Conservation (phyloP, 2,888 invertebrate genomes). For the Andricus quercusramuli region DNA sequence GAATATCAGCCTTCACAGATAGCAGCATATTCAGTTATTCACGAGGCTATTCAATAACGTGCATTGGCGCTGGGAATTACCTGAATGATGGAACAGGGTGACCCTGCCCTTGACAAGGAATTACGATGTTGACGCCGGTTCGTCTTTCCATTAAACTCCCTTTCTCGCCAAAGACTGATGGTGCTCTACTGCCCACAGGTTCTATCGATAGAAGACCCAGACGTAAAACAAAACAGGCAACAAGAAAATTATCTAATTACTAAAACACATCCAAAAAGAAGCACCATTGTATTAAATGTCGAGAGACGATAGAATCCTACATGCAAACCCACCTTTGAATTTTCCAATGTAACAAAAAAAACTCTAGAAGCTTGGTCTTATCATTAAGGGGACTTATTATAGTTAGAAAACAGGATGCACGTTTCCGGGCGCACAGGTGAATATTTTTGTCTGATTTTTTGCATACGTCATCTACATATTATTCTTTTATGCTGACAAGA, state of each 20-base stretch:
- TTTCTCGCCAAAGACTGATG: constrained; percentile 80
- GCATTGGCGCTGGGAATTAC: constrained; percentile 78
- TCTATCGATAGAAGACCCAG: constrained; percentile 72
- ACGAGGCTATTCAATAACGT: neutral
- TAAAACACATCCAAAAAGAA: neutral
- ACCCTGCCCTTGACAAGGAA: constrained; percentile 84
- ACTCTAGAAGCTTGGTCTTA: neutral
- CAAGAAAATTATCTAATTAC: constrained; percentile 50
- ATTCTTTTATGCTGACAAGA: too few species aligned
- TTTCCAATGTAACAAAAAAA: neutral
- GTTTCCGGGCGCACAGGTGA: too few species aligned
- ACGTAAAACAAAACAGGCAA: constrained; percentile 28
- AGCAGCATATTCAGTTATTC: neutral
- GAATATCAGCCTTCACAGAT: neutral
- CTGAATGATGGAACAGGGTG: constrained; percentile 86
- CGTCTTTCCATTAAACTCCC: constrained; percentile 78
- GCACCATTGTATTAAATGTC: neutral
- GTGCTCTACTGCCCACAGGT: constrained; percentile 81
- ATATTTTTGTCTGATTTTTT: too few species aligned
- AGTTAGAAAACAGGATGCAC: too few species aligned
- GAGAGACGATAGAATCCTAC: neutral
- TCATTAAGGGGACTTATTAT: neutral
- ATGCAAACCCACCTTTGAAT: neutral
- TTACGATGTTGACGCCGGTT: constrained; percentile 78
- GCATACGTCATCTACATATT: too few species aligned